Evolutionary conservation across 2,888 invertebrate genomes (phyloP), one percentile per base, ranked within the genome.

Genomic region (Troglohyphantes excavatus): DNA sequence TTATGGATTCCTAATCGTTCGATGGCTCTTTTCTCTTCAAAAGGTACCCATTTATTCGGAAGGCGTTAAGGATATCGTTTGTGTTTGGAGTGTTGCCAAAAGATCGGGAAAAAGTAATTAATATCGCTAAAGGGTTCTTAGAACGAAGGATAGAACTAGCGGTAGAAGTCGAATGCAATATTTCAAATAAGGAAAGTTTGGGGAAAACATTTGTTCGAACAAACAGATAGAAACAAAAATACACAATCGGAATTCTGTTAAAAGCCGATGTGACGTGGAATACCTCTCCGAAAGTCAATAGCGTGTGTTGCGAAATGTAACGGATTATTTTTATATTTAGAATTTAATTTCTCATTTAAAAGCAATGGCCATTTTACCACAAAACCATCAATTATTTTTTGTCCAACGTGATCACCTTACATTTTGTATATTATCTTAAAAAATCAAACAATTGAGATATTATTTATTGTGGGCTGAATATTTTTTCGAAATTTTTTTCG

Each of bases 241-340:
- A 33, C n/a, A 5, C 7, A 19, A 29, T 13, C 5, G 17, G 46
- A 46, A 5, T 17, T 46, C 17, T 13, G 72, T 23, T 72, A 46
- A 72, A 46, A 72, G 46, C 46, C 5, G n/a, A 53, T 17, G 53
- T n/a, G 27, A 72, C 23, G 17, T 26, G 72, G 2, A 33, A 33
- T 33, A 19, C 19, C n/a, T 68, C 72, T 46, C 19, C 26, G 17
- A 46, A 2, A 72, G 72, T 72, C 72, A 72, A 46, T 46, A 72
- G 6, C 46, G 5, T 72, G 23, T 43, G 72, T n/a, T 72, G 23
- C 46, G 17, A 46, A 33, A 39, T 68, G 33, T 19, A 39, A 39
- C 33, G 33, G 39, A 68, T 29, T 68, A 9, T 21, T 9, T 11
- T 68, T 29, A 3, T 68, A 68, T 33, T 33, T 33, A 9, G 33